These are phyloP conservation scores for Apamea monoglypha DNA, from an alignment of 2,888 invertebrate species.

Conservation along the genomic window DNA sequence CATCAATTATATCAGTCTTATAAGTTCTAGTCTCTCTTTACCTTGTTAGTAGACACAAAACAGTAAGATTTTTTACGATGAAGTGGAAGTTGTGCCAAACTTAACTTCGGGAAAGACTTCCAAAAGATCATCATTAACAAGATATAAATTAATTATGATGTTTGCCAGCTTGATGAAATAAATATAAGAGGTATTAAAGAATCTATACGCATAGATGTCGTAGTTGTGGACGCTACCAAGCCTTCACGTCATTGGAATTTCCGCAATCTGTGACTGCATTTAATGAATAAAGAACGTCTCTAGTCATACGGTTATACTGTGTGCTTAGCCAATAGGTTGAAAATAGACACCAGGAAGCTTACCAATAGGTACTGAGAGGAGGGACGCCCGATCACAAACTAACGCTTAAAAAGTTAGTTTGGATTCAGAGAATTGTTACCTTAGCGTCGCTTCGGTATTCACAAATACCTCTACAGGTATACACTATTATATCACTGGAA, in stretches of 20 bases:
- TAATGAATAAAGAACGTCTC: conserved; percentile 76
- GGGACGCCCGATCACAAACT: conserved; percentile 9
- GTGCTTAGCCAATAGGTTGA: conserved; percentile 57
- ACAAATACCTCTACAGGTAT: conserved; percentile 15
- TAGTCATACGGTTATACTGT: conserved; percentile 52
- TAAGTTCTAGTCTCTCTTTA: not conserved
- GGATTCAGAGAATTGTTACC: conserved; percentile 6
- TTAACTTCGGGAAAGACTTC: not conserved
- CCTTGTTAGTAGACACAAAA: not conserved
- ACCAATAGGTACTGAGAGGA: conserved; percentile 37
- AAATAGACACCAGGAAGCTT: conserved; percentile 60
- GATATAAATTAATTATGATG: not conserved
- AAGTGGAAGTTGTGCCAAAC: not conserved
- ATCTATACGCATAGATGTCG: conserved; percentile 7
- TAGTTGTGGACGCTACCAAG: conserved; percentile 33
- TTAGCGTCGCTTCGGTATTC: conserved; percentile 4
- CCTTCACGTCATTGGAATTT: conserved; percentile 69
- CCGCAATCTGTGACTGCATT: conserved; percentile 75
- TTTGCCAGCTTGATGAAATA: not conserved
- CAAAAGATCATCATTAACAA: not conserved
- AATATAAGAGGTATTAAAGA: not conserved
- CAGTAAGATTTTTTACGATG: not conserved
- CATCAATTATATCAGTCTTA: not conserved
- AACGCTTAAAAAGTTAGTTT: conserved; percentile 15
- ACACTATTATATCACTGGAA: conserved; percentile 32